A percentile compares a stretch with the other conserved stretches of the same genome.
These are phyloP conservation scores for Bombus impatiens DNA, from an alignment of 1,140 invertebrate species.

Conservation along the genomic window DNA sequence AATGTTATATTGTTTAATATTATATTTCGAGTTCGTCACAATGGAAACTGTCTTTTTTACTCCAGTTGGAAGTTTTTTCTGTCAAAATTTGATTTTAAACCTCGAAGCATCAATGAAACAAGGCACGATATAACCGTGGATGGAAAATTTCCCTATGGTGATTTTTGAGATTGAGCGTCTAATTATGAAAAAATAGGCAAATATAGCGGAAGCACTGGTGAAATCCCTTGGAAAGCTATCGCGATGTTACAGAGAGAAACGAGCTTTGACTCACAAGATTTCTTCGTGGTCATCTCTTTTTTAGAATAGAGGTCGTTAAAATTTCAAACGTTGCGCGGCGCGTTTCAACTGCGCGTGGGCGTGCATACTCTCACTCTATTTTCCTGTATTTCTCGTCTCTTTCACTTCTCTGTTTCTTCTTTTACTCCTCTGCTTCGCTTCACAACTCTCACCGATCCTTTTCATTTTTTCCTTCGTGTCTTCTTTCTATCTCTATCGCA, in stretches of 20 bases:
- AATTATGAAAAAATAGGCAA: conserved; percentile 5
- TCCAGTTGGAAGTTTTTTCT: neutral
- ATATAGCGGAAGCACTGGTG: neutral
- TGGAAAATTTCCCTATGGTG: conserved; percentile 28
- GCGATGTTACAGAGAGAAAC: neutral
- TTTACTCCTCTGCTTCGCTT: neutral
- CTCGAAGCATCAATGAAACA: neutral
- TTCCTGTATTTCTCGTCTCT: neutral
- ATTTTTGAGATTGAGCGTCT: conserved; percentile 8
- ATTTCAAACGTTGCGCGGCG: conserved; percentile 21
- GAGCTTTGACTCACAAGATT: conserved; percentile 3
- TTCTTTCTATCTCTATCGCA: neutral
- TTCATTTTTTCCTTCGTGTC: no score
- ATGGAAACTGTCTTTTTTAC: neutral
- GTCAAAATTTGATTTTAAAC: neutral
- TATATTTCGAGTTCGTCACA: neutral
- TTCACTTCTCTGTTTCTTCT: neutral
- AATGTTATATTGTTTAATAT: neutral
- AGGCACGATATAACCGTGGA: neutral
- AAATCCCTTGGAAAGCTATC: neutral
- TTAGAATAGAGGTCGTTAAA: conserved; percentile 2
- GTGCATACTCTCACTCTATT: neutral
- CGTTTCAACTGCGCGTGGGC: neutral
- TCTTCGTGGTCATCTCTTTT: neutral
- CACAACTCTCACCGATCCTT: neutral